phyloP scores from a whole-genome alignment of 1,140 invertebrate genomes.

The Platorchestia sp. region DNA sequence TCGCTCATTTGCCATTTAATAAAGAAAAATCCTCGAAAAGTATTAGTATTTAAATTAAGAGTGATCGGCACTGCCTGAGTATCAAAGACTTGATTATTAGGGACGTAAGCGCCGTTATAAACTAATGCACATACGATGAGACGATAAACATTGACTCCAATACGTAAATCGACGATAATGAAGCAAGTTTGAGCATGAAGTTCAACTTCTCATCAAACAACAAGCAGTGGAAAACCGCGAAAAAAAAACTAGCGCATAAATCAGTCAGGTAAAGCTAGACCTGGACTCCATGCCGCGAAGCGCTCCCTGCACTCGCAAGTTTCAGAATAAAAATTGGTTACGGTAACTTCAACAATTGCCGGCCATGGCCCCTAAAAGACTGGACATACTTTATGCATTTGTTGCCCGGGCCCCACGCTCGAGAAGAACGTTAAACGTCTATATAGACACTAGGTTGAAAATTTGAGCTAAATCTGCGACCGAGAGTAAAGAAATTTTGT shows the following conservation, averaged over 20 bases:
- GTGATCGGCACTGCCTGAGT: neutral
- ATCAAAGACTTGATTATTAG: neutral
- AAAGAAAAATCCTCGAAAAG: neutral
- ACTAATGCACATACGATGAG: neutral
- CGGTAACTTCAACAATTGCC: constrained; percentile 46
- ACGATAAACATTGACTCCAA: neutral
- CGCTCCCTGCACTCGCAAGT: neutral
- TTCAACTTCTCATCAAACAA: neutral
- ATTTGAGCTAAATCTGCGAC: neutral
- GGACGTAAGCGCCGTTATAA: neutral
- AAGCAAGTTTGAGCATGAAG: neutral
- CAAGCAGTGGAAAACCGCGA: neutral
- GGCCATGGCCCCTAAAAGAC: constrained; percentile 8
- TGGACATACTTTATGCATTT: constrained; percentile 52
- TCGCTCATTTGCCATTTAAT: neutral
- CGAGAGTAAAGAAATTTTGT: neutral
- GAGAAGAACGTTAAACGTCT: neutral
- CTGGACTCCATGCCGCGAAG: neutral
- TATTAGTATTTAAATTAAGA: neutral
- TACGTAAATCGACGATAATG: neutral
- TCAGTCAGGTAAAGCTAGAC: neutral
- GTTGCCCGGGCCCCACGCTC: neutral
- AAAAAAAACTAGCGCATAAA: neutral
- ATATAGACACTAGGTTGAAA: neutral
- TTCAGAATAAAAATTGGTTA: constrained; percentile 12